These are phyloP conservation scores for Leuciscus idus DNA, from an alignment of 2,113 vertebrate species.

Conservation along the genomic window DNA sequence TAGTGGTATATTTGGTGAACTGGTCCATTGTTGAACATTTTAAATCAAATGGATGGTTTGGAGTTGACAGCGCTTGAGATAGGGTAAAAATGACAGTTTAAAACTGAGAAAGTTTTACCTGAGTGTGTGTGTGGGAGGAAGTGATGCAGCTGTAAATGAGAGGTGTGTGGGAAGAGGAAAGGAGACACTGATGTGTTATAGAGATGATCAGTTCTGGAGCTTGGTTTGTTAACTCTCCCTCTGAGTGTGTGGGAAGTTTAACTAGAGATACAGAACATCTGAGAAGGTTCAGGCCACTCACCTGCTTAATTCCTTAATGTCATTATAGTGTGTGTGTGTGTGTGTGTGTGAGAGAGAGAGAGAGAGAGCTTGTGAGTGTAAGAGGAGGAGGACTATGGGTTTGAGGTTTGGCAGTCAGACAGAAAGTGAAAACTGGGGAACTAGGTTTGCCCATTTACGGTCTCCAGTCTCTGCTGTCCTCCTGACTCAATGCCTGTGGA, in stretches of 20 bases:
- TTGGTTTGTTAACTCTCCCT: constrained; percentile 5
- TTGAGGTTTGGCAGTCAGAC: constrained; percentile 21
- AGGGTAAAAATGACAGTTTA: neutral
- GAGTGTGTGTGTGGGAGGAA: neutral
- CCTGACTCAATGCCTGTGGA: neutral
- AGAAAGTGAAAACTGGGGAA: constrained; percentile 34
- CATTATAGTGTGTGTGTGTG: neutral
- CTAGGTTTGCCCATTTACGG: constrained; percentile 57
- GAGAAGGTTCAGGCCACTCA: constrained; percentile 40
- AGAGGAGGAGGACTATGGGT: neutral
- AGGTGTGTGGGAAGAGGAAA: constrained; percentile 45
- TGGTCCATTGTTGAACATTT: neutral
- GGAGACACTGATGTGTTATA: constrained; percentile 18
- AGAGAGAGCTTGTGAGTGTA: neutral
- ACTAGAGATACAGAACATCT: constrained; percentile 39
- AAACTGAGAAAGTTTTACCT: constrained; percentile 17
- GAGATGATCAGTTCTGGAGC: constrained; percentile 36
- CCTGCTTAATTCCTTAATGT: neutral
- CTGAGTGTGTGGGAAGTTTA: constrained; percentile 46
- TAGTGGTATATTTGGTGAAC: neutral
- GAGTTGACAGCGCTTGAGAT: neutral
- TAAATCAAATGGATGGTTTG: neutral
- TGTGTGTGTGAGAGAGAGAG: neutral
- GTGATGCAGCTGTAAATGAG: constrained; percentile 41
- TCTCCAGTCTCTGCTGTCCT: constrained; percentile 14